Evolutionary conservation across 92 coral and sea anemone species (phyloP).

Genomic region (Phymanthus crucifer): DNA sequence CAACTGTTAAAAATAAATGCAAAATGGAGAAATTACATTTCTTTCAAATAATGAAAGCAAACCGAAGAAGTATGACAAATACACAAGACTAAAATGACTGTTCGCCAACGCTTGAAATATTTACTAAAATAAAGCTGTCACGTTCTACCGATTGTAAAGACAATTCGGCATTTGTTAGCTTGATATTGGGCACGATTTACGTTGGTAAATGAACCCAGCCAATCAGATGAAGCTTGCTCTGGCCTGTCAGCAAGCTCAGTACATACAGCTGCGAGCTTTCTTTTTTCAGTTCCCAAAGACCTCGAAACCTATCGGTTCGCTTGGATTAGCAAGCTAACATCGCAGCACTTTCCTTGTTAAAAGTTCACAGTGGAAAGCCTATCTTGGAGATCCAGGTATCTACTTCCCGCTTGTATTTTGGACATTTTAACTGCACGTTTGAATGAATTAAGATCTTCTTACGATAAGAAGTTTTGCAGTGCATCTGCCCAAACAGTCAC

Average conservation of each 20-base stretch:
- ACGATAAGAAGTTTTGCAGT: too few species aligned
- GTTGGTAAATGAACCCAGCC: not conserved
- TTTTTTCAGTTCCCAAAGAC: not conserved
- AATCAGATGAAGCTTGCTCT: not conserved
- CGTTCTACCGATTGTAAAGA: not conserved
- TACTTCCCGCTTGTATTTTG: too few species aligned
- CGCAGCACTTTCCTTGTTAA: too few species aligned
- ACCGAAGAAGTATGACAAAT: not conserved
- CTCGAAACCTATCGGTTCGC: not conserved
- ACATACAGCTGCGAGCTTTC: conserved; percentile 5
- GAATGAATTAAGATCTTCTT: too few species aligned
- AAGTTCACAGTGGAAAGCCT: not conserved
- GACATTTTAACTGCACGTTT: too few species aligned
- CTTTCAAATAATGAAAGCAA: too few species aligned
- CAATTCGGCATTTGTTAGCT: not conserved
- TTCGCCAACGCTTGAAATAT: not conserved
- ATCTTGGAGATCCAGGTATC: too few species aligned
- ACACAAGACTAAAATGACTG: not conserved
- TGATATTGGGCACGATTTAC: not conserved
- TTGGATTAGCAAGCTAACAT: too few species aligned
- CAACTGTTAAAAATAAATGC: too few species aligned
- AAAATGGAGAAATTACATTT: not conserved
- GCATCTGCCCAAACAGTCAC: too few species aligned
- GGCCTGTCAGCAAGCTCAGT: not conserved
- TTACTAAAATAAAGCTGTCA: not conserved